phyloP scores from a whole-genome alignment of 2,113 vertebrate genomes.

The Bubalus kerabau region DNA sequence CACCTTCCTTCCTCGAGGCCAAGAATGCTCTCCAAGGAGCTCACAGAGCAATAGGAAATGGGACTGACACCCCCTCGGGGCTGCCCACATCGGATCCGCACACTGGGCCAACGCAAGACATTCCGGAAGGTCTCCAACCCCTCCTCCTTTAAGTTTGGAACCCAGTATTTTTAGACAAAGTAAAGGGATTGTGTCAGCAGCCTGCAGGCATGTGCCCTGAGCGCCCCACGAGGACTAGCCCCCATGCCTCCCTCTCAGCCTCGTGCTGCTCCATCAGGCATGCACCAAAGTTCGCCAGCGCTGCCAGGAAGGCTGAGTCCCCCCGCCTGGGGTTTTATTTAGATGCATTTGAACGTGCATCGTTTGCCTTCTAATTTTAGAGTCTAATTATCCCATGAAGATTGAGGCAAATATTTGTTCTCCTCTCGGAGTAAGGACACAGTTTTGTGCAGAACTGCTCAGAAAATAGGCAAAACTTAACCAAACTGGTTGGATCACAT shows the following conservation, averaged over 20 bases:
- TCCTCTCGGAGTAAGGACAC: background rate
- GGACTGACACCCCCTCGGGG: constrained; percentile 33
- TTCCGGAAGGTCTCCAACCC: background rate
- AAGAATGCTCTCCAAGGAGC: background rate
- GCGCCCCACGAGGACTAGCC: rapidly evolving
- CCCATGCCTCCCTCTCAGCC: background rate
- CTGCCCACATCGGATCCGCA: constrained; percentile 3
- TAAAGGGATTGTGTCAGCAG: background rate
- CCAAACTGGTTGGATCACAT: background rate
- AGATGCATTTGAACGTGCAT: constrained; percentile 1
- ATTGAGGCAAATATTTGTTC: background rate
- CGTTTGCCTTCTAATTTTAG: constrained; percentile 51
- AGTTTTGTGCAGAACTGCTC: background rate
- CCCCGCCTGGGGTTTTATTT: background rate
- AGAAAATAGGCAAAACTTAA: background rate
- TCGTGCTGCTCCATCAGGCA: background rate
- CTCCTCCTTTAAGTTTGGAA: background rate
- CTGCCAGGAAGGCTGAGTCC: background rate
- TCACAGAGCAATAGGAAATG: constrained; percentile 3
- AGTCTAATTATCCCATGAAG: constrained; percentile 28
- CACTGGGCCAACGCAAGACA: constrained; percentile 5
- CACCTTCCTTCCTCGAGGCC: constrained; percentile 45
- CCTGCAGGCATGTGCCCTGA: background rate
- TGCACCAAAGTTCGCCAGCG: background rate
- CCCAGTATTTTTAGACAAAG: background rate